Percentiles rank a stretch among this genome's conserved stretches.
Evolutionary conservation across 2,113 vertebrate genomes (phyloP).

Genomic region (Chaetodon trifascialis): DNA sequence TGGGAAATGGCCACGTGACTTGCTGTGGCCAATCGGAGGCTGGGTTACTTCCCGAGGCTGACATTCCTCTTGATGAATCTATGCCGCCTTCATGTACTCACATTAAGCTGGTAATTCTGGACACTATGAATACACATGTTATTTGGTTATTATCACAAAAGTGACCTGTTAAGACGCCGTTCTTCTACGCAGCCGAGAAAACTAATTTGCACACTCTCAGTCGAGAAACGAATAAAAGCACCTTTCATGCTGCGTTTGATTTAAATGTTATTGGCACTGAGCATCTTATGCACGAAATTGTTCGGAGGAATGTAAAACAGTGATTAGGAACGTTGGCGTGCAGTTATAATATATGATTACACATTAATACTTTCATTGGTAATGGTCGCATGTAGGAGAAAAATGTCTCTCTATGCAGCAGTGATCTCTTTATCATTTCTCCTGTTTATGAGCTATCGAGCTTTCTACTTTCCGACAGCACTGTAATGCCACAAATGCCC

Average conservation of each 20-base stretch:
- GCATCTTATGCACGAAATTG: too few species aligned
- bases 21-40: conserved; percentile 83
- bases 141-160: neutral
- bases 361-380: too few species aligned
- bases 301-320: too few species aligned
- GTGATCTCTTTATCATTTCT: neutral
- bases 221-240: neutral
- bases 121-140: neutral
- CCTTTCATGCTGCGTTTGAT: neutral
- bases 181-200: neutral
- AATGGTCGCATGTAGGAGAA: neutral
- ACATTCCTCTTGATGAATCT: conserved; percentile 78
- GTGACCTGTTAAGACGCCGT: neutral
- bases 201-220: neutral
- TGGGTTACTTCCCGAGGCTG: conserved; percentile 75
- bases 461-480: neutral
- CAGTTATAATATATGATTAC: neutral
- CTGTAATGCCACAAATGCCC: conserved; percentile 21
- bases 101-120: neutral
- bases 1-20: conserved; percentile 86
- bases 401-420: neutral
- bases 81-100: conserved; percentile 55
- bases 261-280: neutral
- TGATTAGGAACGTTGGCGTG: neutral
- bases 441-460: too few species aligned